Base-by-base conservation (phyloP, 2,888 invertebrate species). In the Ommatoiulus sabulosus region DNA sequence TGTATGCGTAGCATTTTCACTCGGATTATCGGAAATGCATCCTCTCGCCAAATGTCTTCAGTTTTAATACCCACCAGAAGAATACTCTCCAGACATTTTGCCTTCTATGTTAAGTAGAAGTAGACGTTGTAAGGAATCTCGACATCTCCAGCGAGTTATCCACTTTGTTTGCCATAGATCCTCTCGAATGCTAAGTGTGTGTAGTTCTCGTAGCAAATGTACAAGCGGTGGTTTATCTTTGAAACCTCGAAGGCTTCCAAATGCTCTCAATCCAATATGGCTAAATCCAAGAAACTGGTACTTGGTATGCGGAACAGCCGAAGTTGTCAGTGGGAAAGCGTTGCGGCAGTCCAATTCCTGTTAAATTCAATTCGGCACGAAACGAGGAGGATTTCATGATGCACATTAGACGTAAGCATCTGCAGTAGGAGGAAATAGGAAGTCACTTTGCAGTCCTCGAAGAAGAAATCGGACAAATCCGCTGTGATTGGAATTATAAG, bases 181-280 rank as follows among this genome's bases (percentile, higher is more conserved):
- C 35, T 35, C 80, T 80, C 35, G 80, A 80, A 80, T 80, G 24
- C 80, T 80, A 80, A 80, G 24, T 35, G 35, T 20, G 80, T 80
- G 35, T 80, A 12, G 80, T 80, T 24, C 24, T 80, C 80, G 80
- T 35, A 80, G 35, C 80, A 80, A 80, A 80, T 80, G 80, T 35
- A 80, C 80, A 35, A 80, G 80, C 12, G 80, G 12, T 24, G 24
- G 80, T 80, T 35, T 80, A 80, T 80, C 80, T 80, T 35, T 80
- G 12, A 80, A 80, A 80, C 80, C 80, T 80, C 35, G 35, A 10
- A 80, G 80, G 24, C 24, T 80, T 80, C 80, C 35, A 80, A 80
- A 80, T 10, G 80, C 80, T 80, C 80, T 80, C 80, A 80, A 80
- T 80, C 80, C 80, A 80, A 80, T 80, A 80, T 80, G 80, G 80